Conservation (phyloP, 2,797 vertebrate genomes). For the Eupleurogrammus muticus region DNA sequence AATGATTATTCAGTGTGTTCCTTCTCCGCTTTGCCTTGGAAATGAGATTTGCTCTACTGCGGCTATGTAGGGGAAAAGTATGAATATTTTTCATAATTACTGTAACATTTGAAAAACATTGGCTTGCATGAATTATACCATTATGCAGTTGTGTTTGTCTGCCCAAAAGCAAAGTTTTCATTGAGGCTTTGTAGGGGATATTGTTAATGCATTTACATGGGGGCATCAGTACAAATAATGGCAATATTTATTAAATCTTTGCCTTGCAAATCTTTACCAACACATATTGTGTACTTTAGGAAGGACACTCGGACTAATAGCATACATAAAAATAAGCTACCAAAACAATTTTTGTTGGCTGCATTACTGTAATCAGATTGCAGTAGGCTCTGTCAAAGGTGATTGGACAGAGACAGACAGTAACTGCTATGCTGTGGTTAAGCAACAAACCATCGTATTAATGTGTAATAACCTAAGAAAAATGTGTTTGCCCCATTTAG, state of each 20-base stretch:
- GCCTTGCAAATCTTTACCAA: slow-evolving; percentile 45
- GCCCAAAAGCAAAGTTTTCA: slow-evolving; percentile 81
- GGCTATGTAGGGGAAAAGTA: slow-evolving; percentile 76
- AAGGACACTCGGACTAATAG: slow-evolving; percentile 25
- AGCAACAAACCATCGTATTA: slow-evolving; percentile 22
- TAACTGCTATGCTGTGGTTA: slow-evolving; percentile 4
- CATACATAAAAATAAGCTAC: slow-evolving; percentile 5
- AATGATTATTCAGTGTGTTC: slow-evolving; percentile 89
- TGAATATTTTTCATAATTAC: slow-evolving; percentile 87
- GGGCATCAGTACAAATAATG: slow-evolving; percentile 64
- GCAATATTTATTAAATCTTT: slow-evolving; percentile 71
- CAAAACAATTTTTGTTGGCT: slow-evolving; percentile 13
- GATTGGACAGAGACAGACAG: slow-evolving; percentile 6
- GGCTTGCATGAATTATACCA: slow-evolving; percentile 82
- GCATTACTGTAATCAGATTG: slow-evolving; percentile 7
- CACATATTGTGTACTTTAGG: slow-evolving; percentile 23
- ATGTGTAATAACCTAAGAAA: slow-evolving; percentile 24
- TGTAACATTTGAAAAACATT: slow-evolving; percentile 86
- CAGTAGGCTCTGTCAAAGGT: slow-evolving; percentile 23
- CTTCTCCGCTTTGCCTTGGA: slow-evolving; percentile 83
- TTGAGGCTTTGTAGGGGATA: slow-evolving; percentile 78
- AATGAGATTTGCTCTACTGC: slow-evolving; percentile 84
- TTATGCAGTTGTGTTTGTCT: slow-evolving; percentile 79
- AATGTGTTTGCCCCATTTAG: slow-evolving; percentile 9
- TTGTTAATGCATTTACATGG: slow-evolving; percentile 78